phyloP scores from a whole-genome alignment of 2,888 invertebrate genomes.

The Campaea margaritaria region DNA sequence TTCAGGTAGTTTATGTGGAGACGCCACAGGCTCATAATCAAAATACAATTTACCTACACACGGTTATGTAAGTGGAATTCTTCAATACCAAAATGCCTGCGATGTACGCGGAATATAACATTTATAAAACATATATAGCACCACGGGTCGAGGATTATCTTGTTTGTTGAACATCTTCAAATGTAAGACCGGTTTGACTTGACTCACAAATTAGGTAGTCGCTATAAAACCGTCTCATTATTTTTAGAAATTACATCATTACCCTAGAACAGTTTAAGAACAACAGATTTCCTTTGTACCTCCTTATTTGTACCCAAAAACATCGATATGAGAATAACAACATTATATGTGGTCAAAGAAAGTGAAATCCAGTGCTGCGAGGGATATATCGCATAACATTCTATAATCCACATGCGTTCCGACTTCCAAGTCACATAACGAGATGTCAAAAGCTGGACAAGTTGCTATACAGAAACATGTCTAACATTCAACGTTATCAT shows the following conservation, averaged over 20 bases:
- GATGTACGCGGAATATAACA: slow-evolving; percentile 3
- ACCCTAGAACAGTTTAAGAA: slow-evolving; percentile 15
- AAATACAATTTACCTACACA: slow-evolving; percentile 26
- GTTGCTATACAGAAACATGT: slow-evolving; percentile 14
- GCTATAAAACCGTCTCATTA: slow-evolving; percentile 46
- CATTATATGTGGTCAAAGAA: background rate
- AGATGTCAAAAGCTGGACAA: slow-evolving; percentile 5
- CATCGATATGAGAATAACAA: background rate
- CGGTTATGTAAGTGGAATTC: slow-evolving; percentile 1
- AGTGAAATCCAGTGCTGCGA: background rate
- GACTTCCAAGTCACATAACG: slow-evolving; percentile 14
- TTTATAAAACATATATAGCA: background rate
- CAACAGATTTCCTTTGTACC: background rate
- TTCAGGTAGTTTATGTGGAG: too few species aligned
- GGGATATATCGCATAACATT: slow-evolving; percentile 17
- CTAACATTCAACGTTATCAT: slow-evolving; percentile 45
- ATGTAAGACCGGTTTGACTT: slow-evolving; percentile 62
- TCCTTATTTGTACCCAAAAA: background rate
- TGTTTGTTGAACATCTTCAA: slow-evolving; percentile 59
- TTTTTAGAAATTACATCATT: slow-evolving; percentile 54
- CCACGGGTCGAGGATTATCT: slow-evolving; percentile 33
- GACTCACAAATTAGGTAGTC: slow-evolving; percentile 50
- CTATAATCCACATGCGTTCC: slow-evolving; percentile 31
- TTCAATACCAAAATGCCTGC: slow-evolving; percentile 5
- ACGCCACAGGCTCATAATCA: slow-evolving; percentile 11